A percentile compares a stretch with the other conserved stretches of the same genome.
These are phyloP conservation scores for Syncerus caffer DNA, from an alignment of 2,797 vertebrate genomes.

Conservation along the genomic window DNA sequence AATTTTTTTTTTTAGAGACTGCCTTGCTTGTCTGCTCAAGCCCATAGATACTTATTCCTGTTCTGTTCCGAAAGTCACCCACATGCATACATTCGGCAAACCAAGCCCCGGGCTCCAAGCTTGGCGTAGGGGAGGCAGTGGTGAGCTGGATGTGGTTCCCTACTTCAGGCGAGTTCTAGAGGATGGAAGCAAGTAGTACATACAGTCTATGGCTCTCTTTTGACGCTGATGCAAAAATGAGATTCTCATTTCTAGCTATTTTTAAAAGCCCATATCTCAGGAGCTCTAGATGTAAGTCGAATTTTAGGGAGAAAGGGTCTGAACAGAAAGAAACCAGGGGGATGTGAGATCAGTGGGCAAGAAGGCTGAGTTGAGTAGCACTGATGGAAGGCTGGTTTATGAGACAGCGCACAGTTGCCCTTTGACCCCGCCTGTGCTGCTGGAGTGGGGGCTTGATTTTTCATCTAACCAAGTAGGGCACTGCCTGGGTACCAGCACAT, in stretches of 20 bases:
- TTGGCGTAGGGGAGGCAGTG: background rate
- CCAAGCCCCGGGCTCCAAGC: background rate
- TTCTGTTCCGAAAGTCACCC: background rate
- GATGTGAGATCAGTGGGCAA: background rate
- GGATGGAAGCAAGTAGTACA: too few species aligned
- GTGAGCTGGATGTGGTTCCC: background rate
- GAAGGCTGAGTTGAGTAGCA: background rate
- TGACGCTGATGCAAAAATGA: background rate
- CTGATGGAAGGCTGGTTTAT: background rate
- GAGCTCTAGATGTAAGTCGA: background rate
- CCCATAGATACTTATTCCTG: fast-evolving
- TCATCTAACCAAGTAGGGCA: background rate
- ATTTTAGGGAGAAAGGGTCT: background rate
- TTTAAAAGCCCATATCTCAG: background rate
- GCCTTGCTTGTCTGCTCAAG: background rate
- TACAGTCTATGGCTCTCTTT: background rate
- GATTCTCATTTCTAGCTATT: background rate
- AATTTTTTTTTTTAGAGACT: background rate
- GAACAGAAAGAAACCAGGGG: background rate
- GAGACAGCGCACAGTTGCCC: background rate
- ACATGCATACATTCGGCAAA: background rate
- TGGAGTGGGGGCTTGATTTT: background rate
- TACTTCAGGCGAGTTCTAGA: background rate
- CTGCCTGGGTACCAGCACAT: background rate
- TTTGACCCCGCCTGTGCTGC: background rate